These are phyloP conservation scores for Solenopsis fugax DNA, from an alignment of 1,140 invertebrate genomes.

Conservation along the genomic window DNA sequence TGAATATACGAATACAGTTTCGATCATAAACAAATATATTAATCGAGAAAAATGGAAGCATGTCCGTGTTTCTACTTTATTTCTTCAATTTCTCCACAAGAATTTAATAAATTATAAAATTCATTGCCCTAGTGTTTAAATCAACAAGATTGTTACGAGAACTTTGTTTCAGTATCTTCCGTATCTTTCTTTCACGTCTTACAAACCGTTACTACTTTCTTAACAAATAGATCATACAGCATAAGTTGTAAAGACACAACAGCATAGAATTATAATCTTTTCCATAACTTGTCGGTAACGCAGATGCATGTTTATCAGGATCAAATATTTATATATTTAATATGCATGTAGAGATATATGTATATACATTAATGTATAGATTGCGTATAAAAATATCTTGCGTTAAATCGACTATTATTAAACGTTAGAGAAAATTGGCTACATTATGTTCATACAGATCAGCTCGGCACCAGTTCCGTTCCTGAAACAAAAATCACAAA, in stretches of 20 bases:
- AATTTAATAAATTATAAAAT: constrained; percentile 36
- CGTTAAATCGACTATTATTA: constrained; percentile 67
- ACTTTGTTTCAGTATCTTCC: background rate
- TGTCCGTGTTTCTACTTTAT: constrained; percentile 3
- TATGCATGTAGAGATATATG: constrained; percentile 19
- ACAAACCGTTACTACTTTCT: background rate
- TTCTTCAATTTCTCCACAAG: background rate
- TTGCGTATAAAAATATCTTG: constrained; percentile 76
- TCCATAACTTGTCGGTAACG: constrained; percentile 28
- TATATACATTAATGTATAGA: constrained; percentile 55
- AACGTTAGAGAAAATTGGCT: constrained; percentile 70
- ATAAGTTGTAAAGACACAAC: constrained; percentile 33
- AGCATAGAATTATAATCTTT: constrained; percentile 44
- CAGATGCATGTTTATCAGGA: background rate
- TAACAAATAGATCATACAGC: constrained; percentile 50
- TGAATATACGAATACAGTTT: background rate
- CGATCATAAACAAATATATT: background rate
- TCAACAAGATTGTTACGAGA: constrained; percentile 7
- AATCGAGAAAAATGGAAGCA: background rate
- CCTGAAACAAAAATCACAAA: constrained; percentile 80
- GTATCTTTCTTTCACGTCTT: constrained; percentile 15
- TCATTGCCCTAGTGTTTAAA: constrained; percentile 10
- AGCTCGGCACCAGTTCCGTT: constrained; percentile 84
- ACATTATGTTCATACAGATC: constrained; percentile 73
- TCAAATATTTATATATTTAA: constrained; percentile 54